phyloP scores from a whole-genome alignment of 2,888 invertebrate genomes.

The Acrobasis consociella region DNA sequence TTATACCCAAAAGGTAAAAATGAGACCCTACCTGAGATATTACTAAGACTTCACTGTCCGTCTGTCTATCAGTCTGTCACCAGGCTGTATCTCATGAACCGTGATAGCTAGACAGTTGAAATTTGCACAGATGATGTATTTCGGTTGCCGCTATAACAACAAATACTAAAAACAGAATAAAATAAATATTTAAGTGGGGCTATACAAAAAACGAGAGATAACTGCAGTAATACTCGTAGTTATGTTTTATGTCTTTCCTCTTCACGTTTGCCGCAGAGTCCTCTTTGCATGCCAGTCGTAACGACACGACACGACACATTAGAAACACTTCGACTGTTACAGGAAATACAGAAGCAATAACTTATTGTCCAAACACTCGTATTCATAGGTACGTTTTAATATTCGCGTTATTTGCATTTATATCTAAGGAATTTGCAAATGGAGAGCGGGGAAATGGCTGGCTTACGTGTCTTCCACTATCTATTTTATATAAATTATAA shows the following conservation, averaged over 20 bases:
- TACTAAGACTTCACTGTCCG: no score
- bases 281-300: slow-evolving; percentile 21
- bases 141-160: no score
- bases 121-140: no score
- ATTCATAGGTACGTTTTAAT: background rate
- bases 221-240: background rate
- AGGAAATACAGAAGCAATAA: slow-evolving; percentile 29
- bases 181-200: background rate
- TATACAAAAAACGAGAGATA: no score
- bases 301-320: slow-evolving; percentile 27
- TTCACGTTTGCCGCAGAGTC: background rate
- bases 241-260: background rate
- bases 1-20: no score
- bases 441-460: background rate
- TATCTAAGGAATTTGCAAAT: background rate
- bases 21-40: no score
- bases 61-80: no score
- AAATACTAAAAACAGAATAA: no score
- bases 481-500: no score
- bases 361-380: background rate
- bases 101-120: no score
- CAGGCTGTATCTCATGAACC: no score
- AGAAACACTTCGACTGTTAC: slow-evolving; percentile 31
- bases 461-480: background rate
- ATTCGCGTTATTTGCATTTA: slow-evolving; percentile 10